Percentiles rank a stretch among this genome's conserved stretches.
These are phyloP conservation scores for Lithobates pipiens DNA, from an alignment of 2,797 vertebrate species.

Conservation along the genomic window DNA sequence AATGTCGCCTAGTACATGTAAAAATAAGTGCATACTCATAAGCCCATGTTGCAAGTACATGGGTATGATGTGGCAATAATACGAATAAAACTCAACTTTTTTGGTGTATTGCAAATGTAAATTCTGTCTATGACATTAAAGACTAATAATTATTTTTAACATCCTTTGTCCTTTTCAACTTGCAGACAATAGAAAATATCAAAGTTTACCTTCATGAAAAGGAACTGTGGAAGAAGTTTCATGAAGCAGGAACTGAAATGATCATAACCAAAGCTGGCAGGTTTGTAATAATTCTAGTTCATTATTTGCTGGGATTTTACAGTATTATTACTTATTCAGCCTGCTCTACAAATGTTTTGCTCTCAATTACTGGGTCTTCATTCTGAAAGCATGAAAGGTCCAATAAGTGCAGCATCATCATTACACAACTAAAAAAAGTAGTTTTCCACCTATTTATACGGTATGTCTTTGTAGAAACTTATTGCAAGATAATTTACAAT, in stretches of 20 bases:
- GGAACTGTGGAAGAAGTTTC: slow-evolving; percentile 98
- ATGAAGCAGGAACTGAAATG: slow-evolving; percentile 97
- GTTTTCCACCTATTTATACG: too few relatives aligned
- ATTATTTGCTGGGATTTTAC: neutral
- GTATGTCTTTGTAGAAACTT: too few relatives aligned
- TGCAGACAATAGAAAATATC: slow-evolving; percentile 94
- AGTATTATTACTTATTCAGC: neutral
- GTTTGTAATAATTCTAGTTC: slow-evolving; percentile 72
- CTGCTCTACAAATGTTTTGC: neutral
- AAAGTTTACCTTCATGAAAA: slow-evolving; percentile 95
- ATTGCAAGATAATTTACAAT: too few relatives aligned
- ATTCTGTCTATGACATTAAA: neutral
- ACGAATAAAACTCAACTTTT: too few relatives aligned
- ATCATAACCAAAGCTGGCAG: slow-evolving; percentile 99
- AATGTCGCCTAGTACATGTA: neutral
- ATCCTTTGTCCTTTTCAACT: neutral
- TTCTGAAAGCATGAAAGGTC: neutral
- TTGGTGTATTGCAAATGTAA: neutral
- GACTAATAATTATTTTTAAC: neutral
- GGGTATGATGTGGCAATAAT: neutral
- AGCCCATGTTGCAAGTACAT: neutral
- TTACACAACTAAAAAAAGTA: too few relatives aligned
- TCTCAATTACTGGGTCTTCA: neutral
- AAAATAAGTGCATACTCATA: neutral
- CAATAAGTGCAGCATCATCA: too few relatives aligned